Percentiles rank a stretch among this genome's conserved stretches.
These are phyloP conservation scores for Tetragonula clypearis DNA, from an alignment of 1,140 invertebrate species.

Conservation along the genomic window DNA sequence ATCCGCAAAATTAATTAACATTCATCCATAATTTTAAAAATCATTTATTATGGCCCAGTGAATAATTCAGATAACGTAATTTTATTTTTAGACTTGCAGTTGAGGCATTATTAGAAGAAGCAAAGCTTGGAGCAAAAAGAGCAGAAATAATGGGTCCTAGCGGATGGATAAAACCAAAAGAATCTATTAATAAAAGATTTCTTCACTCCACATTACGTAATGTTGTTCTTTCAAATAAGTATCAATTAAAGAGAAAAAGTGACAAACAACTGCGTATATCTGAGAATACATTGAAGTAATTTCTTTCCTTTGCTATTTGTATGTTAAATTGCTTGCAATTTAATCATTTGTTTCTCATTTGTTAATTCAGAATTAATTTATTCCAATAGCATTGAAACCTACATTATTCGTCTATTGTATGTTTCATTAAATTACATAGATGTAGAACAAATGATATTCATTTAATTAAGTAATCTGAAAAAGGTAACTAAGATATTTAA, in stretches of 20 bases:
- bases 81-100: conserved; percentile 81
- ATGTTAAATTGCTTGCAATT: not conserved
- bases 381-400: not conserved
- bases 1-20: too few species aligned
- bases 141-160: conserved; percentile 85
- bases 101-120: conserved; percentile 85
- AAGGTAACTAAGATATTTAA: not conserved
- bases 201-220: conserved; percentile 80
- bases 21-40: too few species aligned
- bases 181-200: conserved; percentile 84
- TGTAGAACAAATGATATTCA: not conserved
- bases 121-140: conserved; percentile 83
- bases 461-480: not conserved
- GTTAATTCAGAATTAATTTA: not conserved
- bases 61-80: not conserved
- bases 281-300: conserved; percentile 46
- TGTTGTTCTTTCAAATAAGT: conserved; percentile 75
- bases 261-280: conserved; percentile 26
- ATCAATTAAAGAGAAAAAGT: conserved; percentile 60
- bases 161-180: conserved; percentile 84
- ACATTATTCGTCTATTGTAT: not conserved
- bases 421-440: not conserved
- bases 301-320: not conserved
- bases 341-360: not conserved
- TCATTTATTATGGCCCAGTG: not conserved